Evolutionary conservation across 2,113 vertebrate species (phyloP).

Genomic region (Strigops habroptila): DNA sequence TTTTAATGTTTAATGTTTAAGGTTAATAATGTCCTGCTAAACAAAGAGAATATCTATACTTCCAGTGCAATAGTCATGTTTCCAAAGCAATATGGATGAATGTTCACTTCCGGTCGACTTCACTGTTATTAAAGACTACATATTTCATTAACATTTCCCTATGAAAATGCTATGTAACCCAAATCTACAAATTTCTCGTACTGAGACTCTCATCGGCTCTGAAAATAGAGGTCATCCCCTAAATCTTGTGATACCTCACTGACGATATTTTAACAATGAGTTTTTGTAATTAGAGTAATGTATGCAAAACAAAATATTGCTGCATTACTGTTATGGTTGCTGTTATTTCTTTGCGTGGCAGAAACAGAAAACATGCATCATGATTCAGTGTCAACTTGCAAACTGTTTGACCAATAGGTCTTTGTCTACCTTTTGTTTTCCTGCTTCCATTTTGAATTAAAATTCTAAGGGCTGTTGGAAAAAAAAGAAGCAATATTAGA

Average conservation of each 20-base stretch:
- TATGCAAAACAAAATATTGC: background rate
- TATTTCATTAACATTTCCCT: background rate
- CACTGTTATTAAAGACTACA: background rate
- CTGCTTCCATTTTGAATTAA: background rate
- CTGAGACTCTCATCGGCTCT: background rate
- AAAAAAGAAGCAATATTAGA: background rate
- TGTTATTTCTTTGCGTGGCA: background rate
- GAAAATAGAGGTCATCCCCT: background rate
- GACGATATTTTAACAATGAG: background rate
- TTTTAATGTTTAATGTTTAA: too few species aligned
- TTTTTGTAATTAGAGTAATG: background rate
- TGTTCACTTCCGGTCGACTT: background rate
- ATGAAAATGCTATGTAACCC: background rate
- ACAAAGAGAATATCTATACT: background rate
- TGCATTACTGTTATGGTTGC: background rate
- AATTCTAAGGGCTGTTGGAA: background rate
- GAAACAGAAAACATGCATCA: background rate
- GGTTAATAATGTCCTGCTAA: background rate
- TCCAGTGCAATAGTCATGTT: background rate
- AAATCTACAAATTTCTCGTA: background rate
- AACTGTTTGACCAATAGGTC: fast-evolving
- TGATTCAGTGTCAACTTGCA: background rate
- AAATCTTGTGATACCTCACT: background rate
- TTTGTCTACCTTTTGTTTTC: background rate
- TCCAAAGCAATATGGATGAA: background rate